phyloP scores from a whole-genome alignment of 2,113 vertebrate genomes.

The Perca flavescens region DNA sequence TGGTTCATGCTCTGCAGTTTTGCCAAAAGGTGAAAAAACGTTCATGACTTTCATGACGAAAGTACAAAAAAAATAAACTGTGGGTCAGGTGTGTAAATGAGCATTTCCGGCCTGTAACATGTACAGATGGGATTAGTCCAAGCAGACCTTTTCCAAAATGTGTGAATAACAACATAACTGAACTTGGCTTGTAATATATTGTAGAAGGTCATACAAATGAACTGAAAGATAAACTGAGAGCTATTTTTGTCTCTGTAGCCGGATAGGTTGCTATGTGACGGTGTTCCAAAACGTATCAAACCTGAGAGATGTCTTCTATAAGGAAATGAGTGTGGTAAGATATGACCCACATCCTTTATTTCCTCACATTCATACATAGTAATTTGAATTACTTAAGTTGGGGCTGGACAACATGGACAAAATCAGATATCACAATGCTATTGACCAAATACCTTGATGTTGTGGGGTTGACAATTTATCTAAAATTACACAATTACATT shows the following conservation, averaged over 20 bases:
- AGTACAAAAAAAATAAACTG: not conserved
- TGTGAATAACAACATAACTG: not conserved
- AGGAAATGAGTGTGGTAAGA: conserved; percentile 96
- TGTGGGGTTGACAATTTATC: too few species aligned
- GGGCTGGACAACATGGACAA: too few species aligned
- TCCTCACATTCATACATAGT: not conserved
- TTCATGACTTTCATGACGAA: not conserved
- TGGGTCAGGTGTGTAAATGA: not conserved
- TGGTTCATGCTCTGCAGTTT: too few species aligned
- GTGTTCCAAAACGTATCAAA: conserved; percentile 96
- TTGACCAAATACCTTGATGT: too few species aligned
- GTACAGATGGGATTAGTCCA: not conserved
- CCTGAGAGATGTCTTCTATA: conserved; percentile 94
- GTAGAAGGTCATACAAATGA: not conserved
- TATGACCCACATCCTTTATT: not conserved
- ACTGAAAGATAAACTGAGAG: not conserved
- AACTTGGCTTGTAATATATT: not conserved
- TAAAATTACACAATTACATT: too few species aligned
- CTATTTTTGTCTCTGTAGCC: conserved; percentile 79
- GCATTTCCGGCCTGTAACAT: not conserved
- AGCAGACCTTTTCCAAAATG: not conserved
- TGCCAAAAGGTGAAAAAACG: too few species aligned
- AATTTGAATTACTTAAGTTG: not conserved
- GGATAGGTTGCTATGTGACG: conserved; percentile 91
- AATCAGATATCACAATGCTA: too few species aligned